A percentile compares a stretch with the other conserved stretches of the same genome.
These are phyloP conservation scores for Eristalis pertinax DNA, from an alignment of 2,888 invertebrate species.

Conservation along the genomic window DNA sequence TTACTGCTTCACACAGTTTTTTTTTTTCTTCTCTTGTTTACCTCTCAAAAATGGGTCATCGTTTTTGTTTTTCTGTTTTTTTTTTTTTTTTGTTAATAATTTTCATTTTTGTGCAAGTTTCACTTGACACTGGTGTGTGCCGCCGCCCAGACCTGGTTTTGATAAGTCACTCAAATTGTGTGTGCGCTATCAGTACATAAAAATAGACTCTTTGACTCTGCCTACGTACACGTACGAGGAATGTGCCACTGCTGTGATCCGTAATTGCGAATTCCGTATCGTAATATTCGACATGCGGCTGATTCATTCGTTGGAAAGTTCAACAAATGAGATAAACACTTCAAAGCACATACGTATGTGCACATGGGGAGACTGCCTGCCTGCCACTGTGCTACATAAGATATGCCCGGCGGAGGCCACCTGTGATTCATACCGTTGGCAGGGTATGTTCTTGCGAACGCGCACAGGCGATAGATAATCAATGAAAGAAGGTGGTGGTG, in stretches of 20 bases:
- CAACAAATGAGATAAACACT: neutral
- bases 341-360: neutral
- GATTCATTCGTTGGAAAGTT: conserved; percentile 4
- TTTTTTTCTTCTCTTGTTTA: neutral
- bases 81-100: neutral
- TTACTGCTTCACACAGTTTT: neutral
- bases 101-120: neutral
- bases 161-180: conserved; percentile 7
- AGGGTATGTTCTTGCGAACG: neutral
- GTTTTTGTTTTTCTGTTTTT: neutral
- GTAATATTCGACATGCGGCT: neutral
- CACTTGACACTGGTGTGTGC: neutral
- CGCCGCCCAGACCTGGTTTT: neutral
- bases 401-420: neutral
- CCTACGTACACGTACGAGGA: neutral
- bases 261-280: neutral
- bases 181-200: neutral
- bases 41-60: conserved; percentile 1
- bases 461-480: neutral
- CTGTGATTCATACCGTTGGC: conserved; percentile 2
- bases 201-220: neutral
- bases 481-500: neutral
- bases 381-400: neutral
- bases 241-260: neutral
- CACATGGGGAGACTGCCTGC: neutral